phyloP scores from a whole-genome alignment of 2,888 invertebrate species.

The Ophion slaviceki region DNA sequence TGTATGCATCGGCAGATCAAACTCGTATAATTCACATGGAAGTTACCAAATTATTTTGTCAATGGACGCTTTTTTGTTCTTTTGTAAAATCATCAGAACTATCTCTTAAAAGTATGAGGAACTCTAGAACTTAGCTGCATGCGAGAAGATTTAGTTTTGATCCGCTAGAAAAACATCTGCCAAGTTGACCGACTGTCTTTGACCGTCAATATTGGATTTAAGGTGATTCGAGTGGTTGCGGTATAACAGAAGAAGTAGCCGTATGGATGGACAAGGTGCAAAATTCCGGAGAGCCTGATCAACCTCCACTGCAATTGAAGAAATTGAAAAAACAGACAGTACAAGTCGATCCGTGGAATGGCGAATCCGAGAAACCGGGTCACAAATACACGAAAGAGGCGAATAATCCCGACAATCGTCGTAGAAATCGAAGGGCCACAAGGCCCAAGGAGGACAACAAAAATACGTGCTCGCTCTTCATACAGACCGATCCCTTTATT shows the following conservation, averaged over 20 bases:
- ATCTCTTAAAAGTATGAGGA: background rate
- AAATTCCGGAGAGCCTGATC: constrained; percentile 86
- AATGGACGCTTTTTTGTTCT: too few relatives aligned
- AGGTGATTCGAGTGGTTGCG: constrained; percentile 94
- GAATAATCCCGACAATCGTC: constrained; percentile 85
- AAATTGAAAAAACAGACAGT: constrained; percentile 65
- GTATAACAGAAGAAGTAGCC: constrained; percentile 93
- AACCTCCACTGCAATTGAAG: constrained; percentile 55
- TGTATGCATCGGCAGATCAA: too few relatives aligned
- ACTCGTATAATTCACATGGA: too few relatives aligned
- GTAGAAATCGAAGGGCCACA: constrained; percentile 85
- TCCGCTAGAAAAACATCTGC: background rate
- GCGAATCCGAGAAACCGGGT: constrained; percentile 84
- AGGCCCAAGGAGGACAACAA: constrained; percentile 89
- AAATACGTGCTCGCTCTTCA: constrained; percentile 97
- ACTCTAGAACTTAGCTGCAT: background rate
- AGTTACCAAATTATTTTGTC: too few relatives aligned
- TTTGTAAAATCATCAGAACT: too few relatives aligned
- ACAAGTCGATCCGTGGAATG: constrained; percentile 74
- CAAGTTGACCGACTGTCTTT: background rate
- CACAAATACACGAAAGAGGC: constrained; percentile 92
- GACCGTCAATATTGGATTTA: constrained; percentile 76
- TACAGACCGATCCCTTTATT: constrained; percentile 99
- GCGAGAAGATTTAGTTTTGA: background rate
- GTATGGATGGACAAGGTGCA: constrained; percentile 97